phyloP scores from a whole-genome alignment of 2,888 invertebrate species.

The Sturmia bella region DNA sequence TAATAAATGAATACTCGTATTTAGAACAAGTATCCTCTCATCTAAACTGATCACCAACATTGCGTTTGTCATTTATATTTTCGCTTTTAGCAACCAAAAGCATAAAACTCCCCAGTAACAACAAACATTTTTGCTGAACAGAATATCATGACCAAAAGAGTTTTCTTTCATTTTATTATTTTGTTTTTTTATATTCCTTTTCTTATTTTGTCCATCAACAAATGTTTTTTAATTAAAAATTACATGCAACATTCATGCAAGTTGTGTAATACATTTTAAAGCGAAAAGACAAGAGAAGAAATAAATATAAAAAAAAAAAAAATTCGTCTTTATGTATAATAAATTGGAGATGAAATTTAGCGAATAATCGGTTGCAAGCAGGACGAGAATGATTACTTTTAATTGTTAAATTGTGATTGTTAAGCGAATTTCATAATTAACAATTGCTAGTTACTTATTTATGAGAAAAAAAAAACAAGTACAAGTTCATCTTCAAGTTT shows the following conservation, averaged over 20 bases:
- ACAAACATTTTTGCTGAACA: conserved; percentile 3
- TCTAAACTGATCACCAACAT: conserved; percentile 33
- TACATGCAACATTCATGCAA: conserved; percentile 27
- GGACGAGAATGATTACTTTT: no score
- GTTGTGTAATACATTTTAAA: conserved; percentile 4
- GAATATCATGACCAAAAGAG: conserved; percentile 24
- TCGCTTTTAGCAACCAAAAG: background rate
- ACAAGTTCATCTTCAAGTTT: no score
- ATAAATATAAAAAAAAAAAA: background rate
- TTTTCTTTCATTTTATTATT: conserved; percentile 2
- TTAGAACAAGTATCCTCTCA: conserved; percentile 44
- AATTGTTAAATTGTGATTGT: no score
- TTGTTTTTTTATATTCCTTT: background rate
- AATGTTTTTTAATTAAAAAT: conserved; percentile 48
- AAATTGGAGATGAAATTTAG: no score
- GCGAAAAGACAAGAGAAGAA: background rate
- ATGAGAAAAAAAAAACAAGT: no score
- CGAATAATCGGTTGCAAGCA: no score
- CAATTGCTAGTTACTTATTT: no score
- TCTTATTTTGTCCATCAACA: conserved; percentile 29
- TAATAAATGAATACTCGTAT: conserved; percentile 44
- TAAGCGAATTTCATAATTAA: no score
- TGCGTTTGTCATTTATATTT: conserved; percentile 37
- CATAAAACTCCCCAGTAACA: background rate
- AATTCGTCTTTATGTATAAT: no score